Percentiles rank a stretch among this genome's conserved stretches.
Conservation (phyloP, 2,113 vertebrate species). For the Oenanthe oenanthe region DNA sequence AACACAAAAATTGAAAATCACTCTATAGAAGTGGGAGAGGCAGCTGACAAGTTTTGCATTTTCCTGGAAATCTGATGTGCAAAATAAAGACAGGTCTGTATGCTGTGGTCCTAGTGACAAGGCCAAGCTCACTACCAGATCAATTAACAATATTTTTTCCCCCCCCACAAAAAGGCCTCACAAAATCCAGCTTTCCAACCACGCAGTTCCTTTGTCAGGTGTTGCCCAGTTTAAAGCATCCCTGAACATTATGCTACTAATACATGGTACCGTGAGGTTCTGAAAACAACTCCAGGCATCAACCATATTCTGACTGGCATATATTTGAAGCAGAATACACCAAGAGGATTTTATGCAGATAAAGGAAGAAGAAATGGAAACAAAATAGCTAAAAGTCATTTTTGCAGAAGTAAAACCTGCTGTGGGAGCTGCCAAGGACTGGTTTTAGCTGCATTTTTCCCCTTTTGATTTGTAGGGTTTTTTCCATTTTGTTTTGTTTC, state of each 20-base stretch:
- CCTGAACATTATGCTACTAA: not conserved
- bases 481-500: not conserved
- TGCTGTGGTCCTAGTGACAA: not conserved
- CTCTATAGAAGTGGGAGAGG: not conserved
- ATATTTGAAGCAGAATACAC: not conserved
- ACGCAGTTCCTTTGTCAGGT: not conserved
- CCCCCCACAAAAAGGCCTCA: not conserved
- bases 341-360: not conserved
- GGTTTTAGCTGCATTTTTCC: not conserved
- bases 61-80: not conserved
- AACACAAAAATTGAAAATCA: not conserved
- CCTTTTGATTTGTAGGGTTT: not conserved
- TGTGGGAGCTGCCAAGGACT: not conserved
- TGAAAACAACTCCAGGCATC: not conserved
- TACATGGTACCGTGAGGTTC: not conserved
- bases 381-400: not conserved
- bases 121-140: not conserved
- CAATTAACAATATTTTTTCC: not conserved
- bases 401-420: not conserved
- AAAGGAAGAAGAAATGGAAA: not conserved
- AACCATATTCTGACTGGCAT: not conserved
- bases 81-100: not conserved
- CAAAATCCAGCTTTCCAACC: not conserved
- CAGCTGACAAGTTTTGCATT: not conserved
- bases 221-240: not conserved